Conservation (phyloP, 2,797 vertebrate genomes). For the Centropyge bicolor region DNA sequence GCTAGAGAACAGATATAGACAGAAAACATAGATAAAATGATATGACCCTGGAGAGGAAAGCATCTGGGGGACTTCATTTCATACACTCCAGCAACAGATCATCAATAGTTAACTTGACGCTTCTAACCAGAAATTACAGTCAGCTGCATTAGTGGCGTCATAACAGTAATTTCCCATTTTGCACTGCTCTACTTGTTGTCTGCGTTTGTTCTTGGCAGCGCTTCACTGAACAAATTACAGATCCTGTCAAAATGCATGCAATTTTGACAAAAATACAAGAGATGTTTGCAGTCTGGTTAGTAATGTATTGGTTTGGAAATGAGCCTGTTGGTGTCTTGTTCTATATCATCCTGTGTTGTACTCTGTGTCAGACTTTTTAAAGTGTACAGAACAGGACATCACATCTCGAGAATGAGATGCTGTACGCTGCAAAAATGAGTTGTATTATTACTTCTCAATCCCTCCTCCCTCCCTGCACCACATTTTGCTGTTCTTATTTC, state of each 20-base stretch:
- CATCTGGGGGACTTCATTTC: not conserved
- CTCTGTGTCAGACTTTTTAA: not conserved
- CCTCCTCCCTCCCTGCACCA: not conserved
- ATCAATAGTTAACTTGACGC: not conserved
- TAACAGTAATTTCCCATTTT: slow-evolving; percentile 2
- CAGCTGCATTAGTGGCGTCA: not conserved
- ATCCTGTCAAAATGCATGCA: not conserved
- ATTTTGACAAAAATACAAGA: not conserved
- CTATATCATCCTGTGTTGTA: not conserved
- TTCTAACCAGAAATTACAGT: not conserved
- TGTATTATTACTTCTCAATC: not conserved
- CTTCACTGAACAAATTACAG: not conserved
- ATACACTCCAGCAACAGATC: not conserved
- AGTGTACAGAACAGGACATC: not conserved
- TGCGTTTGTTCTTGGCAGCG: not conserved
- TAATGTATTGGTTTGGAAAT: not conserved
- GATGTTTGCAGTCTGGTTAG: slow-evolving; percentile 2
- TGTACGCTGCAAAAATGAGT: not conserved
- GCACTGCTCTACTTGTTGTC: not conserved
- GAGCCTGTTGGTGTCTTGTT: not conserved
- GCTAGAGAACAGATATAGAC: not conserved
- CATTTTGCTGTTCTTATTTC: not conserved
- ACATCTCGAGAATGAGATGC: not conserved
- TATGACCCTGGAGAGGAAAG: not conserved
- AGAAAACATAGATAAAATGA: not conserved